Conservation (phyloP, 2,113 vertebrate species). For the Zosterops pallidus region DNA sequence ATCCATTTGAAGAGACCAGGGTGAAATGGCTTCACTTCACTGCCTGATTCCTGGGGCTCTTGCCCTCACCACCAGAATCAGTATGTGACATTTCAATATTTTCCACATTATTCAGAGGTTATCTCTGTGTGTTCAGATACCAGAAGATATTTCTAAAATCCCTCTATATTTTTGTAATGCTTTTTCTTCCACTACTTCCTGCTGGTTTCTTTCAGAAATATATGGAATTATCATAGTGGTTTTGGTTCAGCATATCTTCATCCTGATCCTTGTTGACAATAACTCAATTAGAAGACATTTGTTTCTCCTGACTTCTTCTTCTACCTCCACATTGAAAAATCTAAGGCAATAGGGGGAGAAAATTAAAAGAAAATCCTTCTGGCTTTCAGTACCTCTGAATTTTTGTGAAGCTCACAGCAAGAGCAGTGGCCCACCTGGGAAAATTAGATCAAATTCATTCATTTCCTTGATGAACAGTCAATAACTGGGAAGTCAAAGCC, state of each 20-base stretch:
- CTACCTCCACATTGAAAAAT: neutral
- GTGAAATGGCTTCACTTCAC: neutral
- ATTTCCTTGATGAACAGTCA: slow-evolving; percentile 60
- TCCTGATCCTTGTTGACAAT: neutral
- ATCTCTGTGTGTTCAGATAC: neutral
- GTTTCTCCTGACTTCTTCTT: neutral
- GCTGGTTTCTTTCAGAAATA: neutral
- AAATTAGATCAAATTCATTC: slow-evolving; percentile 34
- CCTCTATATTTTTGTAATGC: neutral
- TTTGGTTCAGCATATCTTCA: neutral
- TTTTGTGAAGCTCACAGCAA: neutral
- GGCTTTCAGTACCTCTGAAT: neutral
- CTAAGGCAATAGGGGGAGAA: neutral
- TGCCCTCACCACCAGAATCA: neutral
- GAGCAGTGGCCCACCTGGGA: neutral
- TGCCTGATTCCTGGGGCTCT: neutral
- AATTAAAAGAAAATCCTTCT: neutral
- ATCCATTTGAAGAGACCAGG: neutral
- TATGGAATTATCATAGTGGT: neutral
- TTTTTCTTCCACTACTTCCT: neutral
- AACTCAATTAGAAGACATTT: neutral
- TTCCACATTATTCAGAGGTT: neutral
- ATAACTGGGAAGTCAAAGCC: slow-evolving; percentile 52
- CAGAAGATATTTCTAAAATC: neutral
- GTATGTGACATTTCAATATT: neutral